Percentiles rank a stretch among this genome's conserved stretches.
These are phyloP conservation scores for Invenusta paracnida DNA, from an alignment of 2,888 invertebrate genomes.

Conservation along the genomic window DNA sequence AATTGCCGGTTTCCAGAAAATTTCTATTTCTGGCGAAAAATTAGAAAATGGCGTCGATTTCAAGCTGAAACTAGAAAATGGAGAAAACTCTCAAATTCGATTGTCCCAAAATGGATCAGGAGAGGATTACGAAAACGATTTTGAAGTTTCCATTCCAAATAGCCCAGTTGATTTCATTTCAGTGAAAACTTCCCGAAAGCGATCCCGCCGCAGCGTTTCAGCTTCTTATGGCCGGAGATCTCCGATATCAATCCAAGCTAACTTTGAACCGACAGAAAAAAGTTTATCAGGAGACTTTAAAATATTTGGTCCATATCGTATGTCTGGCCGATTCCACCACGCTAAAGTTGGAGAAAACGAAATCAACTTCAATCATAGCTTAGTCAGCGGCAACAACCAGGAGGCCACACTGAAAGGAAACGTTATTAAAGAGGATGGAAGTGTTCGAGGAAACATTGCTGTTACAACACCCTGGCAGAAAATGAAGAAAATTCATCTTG, in stretches of 20 bases:
- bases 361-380: background rate
- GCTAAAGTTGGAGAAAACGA: background rate
- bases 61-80: background rate
- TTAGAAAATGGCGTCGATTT: background rate
- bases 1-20: background rate
- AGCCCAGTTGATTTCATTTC: background rate
- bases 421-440: background rate
- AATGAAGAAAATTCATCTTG: background rate
- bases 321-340: background rate
- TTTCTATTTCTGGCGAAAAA: conserved; percentile 20
- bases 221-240: background rate
- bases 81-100: background rate
- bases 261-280: background rate
- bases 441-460: background rate
- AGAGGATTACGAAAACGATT: background rate
- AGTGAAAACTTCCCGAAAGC: background rate
- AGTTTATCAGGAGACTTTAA: background rate
- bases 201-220: background rate
- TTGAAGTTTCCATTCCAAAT: background rate
- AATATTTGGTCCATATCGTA: background rate
- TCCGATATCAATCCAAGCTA: background rate
- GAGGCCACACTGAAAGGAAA: background rate
- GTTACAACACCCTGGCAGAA: background rate
- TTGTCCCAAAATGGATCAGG: background rate
- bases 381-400: background rate